Evolutionary conservation across 2,797 vertebrate species (phyloP).

Genomic region (Schizopygopsis pylzovi): DNA sequence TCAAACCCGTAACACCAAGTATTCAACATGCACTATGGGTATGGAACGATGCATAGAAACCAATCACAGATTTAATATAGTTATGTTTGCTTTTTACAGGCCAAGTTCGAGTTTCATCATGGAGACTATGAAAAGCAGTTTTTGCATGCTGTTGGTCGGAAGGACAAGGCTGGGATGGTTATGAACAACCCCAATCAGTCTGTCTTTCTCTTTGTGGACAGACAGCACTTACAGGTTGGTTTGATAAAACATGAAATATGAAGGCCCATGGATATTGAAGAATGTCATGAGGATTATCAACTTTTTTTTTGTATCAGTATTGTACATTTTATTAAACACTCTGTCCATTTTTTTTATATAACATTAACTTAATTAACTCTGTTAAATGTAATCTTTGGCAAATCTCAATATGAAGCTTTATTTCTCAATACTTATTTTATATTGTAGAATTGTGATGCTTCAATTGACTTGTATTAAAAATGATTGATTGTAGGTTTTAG

Average conservation of each 20-base stretch:
- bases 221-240: constrained; percentile 97
- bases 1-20: neutral
- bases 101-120: constrained; percentile 99
- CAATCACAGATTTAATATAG: neutral
- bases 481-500: neutral
- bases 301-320: neutral
- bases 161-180: constrained; percentile 99
- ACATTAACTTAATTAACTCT: neutral
- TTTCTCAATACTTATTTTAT: neutral
- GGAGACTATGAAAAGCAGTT: constrained; percentile 99
- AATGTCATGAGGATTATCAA: too few species aligned
- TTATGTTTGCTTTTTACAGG: constrained; percentile 72
- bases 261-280: neutral
- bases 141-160: constrained; percentile 96
- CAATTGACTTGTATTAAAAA: neutral
- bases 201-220: constrained; percentile 99
- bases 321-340: neutral
- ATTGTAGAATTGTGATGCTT: neutral
- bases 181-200: constrained; percentile 99
- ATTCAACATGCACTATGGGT: neutral
- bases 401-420: neutral
- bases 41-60: neutral
- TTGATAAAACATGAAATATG: neutral
- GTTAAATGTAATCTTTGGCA: neutral
- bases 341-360: too few species aligned